Conservation (phyloP, 2,797 vertebrate species). For the Streptopelia turtur region DNA sequence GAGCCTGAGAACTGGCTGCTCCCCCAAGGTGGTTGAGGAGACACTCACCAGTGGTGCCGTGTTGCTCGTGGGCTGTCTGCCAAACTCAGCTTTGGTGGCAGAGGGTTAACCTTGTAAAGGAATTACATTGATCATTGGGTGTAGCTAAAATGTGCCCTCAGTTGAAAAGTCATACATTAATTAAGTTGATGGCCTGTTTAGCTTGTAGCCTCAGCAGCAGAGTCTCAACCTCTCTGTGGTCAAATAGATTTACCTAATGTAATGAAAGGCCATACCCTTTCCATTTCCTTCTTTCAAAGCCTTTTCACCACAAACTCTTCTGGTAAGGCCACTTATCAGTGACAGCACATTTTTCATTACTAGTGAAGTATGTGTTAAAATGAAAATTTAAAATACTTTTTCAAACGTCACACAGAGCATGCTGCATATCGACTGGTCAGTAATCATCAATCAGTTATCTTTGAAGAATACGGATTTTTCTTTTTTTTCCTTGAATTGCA, state of each 20-base stretch:
- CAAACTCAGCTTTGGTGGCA: conserved; percentile 13
- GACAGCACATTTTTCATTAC: conserved; percentile 64
- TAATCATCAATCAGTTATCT: background rate
- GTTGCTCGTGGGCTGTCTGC: conserved; percentile 48
- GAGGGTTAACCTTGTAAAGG: conserved; percentile 4
- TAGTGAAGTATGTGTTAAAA: conserved; percentile 17
- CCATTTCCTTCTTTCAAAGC: conserved; percentile 68
- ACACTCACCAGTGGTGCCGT: conserved; percentile 45
- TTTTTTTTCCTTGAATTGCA: background rate
- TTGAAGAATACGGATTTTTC: background rate
- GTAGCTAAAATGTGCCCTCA: conserved; percentile 15
- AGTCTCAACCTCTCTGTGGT: conserved; percentile 40
- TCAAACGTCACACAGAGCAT: background rate
- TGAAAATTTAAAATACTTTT: conserved; percentile 34
- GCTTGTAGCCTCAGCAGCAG: conserved; percentile 47
- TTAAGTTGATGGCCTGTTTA: conserved; percentile 36
- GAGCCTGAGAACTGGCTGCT: conserved; percentile 76
- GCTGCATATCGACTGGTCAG: accelerated
- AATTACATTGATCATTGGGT: background rate
- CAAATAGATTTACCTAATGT: conserved; percentile 60
- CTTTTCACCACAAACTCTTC: conserved; percentile 49
- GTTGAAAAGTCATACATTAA: conserved; percentile 55
- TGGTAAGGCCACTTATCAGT: conserved; percentile 62
- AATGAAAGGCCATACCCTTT: conserved; percentile 53
- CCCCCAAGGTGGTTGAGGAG: conserved; percentile 65